Conservation (phyloP, 2,797 vertebrate species). For the Dermochelys coriacea region DNA sequence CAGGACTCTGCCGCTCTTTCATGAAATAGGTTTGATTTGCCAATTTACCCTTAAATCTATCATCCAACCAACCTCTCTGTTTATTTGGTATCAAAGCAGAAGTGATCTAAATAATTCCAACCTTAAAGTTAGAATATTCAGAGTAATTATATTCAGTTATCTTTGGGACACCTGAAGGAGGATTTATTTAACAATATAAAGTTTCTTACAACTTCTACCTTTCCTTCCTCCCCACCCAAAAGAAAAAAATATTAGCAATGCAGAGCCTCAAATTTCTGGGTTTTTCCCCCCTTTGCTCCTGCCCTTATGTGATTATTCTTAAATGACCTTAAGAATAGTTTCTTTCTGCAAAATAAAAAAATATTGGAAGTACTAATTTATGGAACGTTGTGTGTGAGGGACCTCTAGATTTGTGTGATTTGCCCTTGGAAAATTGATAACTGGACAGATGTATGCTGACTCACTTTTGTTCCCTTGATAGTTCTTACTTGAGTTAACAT, state of each 20-base stretch:
- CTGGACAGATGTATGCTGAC: neutral
- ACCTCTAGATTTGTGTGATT: neutral
- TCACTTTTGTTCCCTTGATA: neutral
- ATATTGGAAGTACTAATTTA: neutral
- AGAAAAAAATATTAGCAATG: neutral
- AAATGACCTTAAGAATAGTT: neutral
- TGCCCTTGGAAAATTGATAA: neutral
- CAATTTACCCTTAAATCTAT: neutral
- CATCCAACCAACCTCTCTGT: neutral
- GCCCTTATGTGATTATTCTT: neutral
- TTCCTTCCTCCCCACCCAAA: neutral
- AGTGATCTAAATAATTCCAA: neutral
- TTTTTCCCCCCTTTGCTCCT: neutral
- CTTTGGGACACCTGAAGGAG: neutral
- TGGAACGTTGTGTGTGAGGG: neutral
- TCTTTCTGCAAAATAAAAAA: neutral
- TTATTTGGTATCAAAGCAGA: neutral
- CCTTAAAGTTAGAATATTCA: neutral
- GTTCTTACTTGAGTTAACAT: neutral
- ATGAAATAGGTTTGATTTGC: neutral
- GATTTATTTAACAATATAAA: neutral
- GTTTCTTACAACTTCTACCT: neutral
- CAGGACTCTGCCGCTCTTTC: neutral
- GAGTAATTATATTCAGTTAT: neutral
- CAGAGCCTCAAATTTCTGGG: neutral